A percentile compares a stretch with the other conserved stretches of the same genome.
phyloP scores from a whole-genome alignment of 1,140 invertebrate genomes.

The Drosophila tristis region DNA sequence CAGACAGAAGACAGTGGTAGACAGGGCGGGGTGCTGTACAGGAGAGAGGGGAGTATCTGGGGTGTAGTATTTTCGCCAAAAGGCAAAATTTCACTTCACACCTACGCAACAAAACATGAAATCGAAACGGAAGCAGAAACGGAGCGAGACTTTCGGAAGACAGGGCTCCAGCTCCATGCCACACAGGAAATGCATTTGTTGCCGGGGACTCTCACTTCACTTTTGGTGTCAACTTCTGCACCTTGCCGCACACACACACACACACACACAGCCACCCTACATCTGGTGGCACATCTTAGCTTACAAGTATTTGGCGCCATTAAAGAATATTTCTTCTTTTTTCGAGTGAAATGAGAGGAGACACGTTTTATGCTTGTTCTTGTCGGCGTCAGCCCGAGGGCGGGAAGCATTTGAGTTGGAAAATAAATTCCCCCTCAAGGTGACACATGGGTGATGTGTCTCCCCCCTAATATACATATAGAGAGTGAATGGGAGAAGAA shows the following conservation, averaged over 20 bases:
- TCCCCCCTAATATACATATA: too few relatives aligned
- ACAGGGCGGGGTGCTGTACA: not conserved
- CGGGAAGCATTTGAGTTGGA: slow-evolving; percentile 46
- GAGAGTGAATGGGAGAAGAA: not conserved
- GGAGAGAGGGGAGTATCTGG: not conserved
- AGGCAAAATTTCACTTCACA: slow-evolving; percentile 68
- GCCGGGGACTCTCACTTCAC: slow-evolving; percentile 13
- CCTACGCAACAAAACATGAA: slow-evolving; percentile 61
- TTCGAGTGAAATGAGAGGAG: slow-evolving; percentile 27
- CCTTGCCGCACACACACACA: not conserved
- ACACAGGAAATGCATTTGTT: slow-evolving; percentile 70
- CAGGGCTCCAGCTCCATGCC: not conserved
- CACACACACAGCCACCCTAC: too few relatives aligned
- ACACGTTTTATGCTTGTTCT: slow-evolving; percentile 64
- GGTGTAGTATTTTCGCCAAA: slow-evolving; percentile 27
- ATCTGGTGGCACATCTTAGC: slow-evolving; percentile 1
- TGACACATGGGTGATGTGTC: slow-evolving; percentile 49
- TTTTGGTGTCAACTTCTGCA: slow-evolving; percentile 44
- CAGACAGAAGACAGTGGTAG: not conserved
- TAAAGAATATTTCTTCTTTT: slow-evolving; percentile 48
- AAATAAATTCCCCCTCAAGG: slow-evolving; percentile 30
- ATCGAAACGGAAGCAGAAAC: slow-evolving; percentile 68
- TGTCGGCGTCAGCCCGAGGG: slow-evolving; percentile 36
- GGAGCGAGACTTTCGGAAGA: slow-evolving; percentile 10
- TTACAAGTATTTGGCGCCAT: slow-evolving; percentile 47